A percentile compares a stretch with the other conserved stretches of the same genome.
phyloP scores from a whole-genome alignment of 92 coral and sea anemone genomes.

The Palythoa grandiflora region DNA sequence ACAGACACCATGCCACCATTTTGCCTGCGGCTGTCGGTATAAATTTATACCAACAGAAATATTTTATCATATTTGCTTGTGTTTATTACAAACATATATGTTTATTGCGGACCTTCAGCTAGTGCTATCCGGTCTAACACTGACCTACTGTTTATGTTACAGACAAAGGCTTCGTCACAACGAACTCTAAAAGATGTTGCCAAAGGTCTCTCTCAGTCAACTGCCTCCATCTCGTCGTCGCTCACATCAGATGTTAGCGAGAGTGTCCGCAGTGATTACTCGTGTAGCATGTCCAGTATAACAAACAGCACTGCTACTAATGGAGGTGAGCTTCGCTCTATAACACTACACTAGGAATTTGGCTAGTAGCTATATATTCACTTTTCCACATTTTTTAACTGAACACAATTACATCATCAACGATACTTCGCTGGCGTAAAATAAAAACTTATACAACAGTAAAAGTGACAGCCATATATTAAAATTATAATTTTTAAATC shows the following conservation, averaged over 20 bases:
- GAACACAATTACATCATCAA: too few species aligned
- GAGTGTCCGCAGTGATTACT: conserved; percentile 81
- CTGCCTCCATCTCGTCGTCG: conserved; percentile 83
- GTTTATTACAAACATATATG: too few species aligned
- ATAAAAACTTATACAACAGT: too few species aligned
- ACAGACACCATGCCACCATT: too few species aligned
- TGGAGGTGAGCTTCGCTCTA: conserved; percentile 74
- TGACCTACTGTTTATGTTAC: not conserved
- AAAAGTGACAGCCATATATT: not conserved
- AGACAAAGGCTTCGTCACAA: conserved; percentile 73
- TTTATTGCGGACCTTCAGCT: not conserved
- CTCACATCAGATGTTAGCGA: conserved; percentile 87
- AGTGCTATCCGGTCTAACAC: not conserved
- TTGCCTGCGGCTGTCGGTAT: too few species aligned
- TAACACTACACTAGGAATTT: not conserved
- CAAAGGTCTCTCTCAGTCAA: conserved; percentile 83
- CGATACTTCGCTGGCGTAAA: too few species aligned
- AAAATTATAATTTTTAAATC: too few species aligned
- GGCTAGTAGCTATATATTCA: not conserved
- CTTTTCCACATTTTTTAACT: not conserved
- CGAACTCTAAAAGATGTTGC: conserved; percentile 90
- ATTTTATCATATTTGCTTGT: too few species aligned
- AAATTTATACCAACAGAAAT: too few species aligned
- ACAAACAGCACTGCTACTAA: conserved; percentile 64
- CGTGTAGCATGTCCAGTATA: conserved; percentile 81